Evolutionary conservation across 2,888 invertebrate genomes (phyloP).

Genomic region (Oasisia sp.): DNA sequence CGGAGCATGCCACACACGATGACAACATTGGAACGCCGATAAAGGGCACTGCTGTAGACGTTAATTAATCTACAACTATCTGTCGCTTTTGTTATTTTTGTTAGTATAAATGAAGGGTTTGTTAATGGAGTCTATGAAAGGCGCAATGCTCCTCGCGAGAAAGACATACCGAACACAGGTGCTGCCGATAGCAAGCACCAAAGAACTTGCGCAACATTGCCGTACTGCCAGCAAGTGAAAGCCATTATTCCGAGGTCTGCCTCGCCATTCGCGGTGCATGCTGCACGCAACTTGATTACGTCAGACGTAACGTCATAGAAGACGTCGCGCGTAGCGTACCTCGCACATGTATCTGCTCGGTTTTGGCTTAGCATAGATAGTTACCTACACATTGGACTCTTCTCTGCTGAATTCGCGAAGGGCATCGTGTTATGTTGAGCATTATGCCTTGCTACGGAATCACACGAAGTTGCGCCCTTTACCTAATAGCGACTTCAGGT

Average conservation of each 20-base stretch:
- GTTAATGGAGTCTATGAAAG: not conserved
- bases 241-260: not conserved
- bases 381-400: not conserved
- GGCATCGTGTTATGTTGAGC: not conserved
- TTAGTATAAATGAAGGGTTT: not conserved
- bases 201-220: not conserved
- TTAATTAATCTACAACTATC: not conserved
- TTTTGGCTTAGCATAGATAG: not conserved
- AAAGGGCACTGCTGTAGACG: not conserved
- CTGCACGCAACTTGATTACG: not conserved
- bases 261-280: not conserved
- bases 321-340: not conserved
- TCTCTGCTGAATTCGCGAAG: not conserved
- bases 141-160: not conserved
- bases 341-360: not conserved
- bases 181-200: not conserved
- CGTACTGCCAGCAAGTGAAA: not conserved
- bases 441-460: not conserved
- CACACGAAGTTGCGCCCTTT: not conserved
- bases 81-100: not conserved
- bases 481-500: not conserved
- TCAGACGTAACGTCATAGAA: constrained; percentile 12
- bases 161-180: not conserved
- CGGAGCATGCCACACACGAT: not conserved
- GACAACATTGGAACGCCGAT: not conserved